Percentiles rank a stretch among this genome's conserved stretches.
phyloP scores from a whole-genome alignment of 1,140 invertebrate genomes.

The Cydia amplana region DNA sequence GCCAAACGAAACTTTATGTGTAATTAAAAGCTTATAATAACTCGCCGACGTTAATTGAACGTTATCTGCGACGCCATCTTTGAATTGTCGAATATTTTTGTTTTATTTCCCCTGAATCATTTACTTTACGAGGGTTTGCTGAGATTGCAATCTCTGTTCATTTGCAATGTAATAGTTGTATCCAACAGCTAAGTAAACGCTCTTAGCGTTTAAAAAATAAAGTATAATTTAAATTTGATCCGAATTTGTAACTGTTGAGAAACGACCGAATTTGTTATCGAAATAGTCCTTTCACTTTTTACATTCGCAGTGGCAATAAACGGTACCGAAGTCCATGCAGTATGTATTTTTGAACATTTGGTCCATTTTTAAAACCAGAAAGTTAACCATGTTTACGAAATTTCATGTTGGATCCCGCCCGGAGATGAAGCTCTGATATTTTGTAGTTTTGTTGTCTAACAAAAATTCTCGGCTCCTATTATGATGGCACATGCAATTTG shows the following conservation, averaged over 20 bases:
- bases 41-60: conserved; percentile 47
- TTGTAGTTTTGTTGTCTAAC: no score
- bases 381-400: no score
- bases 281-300: conserved; percentile 10
- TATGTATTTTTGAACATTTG: neutral
- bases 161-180: conserved; percentile 18
- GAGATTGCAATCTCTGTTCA: conserved; percentile 13
- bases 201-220: neutral
- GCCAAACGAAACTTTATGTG: conserved; percentile 35
- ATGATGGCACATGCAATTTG: neutral
- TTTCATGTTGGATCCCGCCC: no score
- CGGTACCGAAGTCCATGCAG: neutral
- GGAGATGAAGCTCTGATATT: no score
- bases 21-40: conserved; percentile 44
- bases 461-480: neutral
- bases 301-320: neutral
- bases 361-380: neutral
- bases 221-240: neutral
- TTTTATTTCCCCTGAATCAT: conserved; percentile 27
- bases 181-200: neutral
- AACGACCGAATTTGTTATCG: neutral
- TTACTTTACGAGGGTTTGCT: conserved; percentile 18
- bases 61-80: conserved; percentile 54
- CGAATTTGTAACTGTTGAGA: neutral
- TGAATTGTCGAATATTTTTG: conserved; percentile 37